A percentile compares a stretch with the other conserved stretches of the same genome.
These are phyloP conservation scores for Drosophila funebris DNA, from an alignment of 1,140 invertebrate species.

Conservation along the genomic window DNA sequence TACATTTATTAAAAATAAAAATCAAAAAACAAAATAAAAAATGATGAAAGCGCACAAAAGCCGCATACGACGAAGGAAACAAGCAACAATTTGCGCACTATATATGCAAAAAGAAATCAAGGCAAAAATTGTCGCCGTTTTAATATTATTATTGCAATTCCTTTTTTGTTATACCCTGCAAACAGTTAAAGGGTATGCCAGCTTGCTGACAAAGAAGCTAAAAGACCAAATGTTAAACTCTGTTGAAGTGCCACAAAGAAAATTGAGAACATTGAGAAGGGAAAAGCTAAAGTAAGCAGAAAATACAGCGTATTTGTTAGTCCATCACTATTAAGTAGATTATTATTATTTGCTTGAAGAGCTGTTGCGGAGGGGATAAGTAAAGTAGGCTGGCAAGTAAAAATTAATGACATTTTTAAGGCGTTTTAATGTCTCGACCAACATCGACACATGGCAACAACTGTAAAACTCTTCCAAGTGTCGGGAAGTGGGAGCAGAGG, in stretches of 20 bases:
- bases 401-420: constrained; percentile 72
- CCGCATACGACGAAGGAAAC: constrained; percentile 2
- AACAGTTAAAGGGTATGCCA: too few relatives aligned
- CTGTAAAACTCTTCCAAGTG: not conserved
- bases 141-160: constrained; percentile 76
- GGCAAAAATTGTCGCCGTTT: constrained; percentile 44
- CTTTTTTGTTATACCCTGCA: constrained; percentile 8
- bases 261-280: too few relatives aligned
- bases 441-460: constrained; percentile 29
- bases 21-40: too few relatives aligned
- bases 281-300: too few relatives aligned
- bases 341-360: too few relatives aligned
- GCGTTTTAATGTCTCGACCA: constrained; percentile 57
- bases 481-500: too few relatives aligned
- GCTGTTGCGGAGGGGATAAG: too few relatives aligned
- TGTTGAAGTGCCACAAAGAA: too few relatives aligned
- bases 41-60: constrained; percentile 76
- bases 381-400: constrained; percentile 9
- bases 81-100: constrained; percentile 30
- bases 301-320: not conserved
- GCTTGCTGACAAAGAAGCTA: too few relatives aligned
- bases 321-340: too few relatives aligned
- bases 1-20: constrained; percentile 79
- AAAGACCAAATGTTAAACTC: too few relatives aligned
- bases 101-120: constrained; percentile 58